Percentiles rank a stretch among this genome's conserved stretches.
phyloP scores from a whole-genome alignment of 53 echinoderm and acorn worm genomes.

The Antedon mediterranea region DNA sequence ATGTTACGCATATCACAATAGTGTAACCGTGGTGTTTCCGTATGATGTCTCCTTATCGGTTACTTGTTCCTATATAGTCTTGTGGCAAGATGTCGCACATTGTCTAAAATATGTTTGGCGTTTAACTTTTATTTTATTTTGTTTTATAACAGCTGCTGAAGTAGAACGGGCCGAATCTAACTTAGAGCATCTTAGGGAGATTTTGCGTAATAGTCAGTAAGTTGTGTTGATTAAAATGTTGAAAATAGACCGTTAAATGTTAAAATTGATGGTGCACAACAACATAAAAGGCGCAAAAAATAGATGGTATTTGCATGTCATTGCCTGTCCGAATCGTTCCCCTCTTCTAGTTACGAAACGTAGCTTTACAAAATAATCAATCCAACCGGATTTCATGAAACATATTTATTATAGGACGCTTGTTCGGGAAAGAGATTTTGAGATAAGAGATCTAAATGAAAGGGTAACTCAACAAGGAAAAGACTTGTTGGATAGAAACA shows the following conservation, averaged over 20 bases:
- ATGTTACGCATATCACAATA: no score
- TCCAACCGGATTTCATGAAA: no score
- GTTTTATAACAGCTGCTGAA: slow-evolving; percentile 43
- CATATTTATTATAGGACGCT: slow-evolving; percentile 19
- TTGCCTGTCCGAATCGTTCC: no score
- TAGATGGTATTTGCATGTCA: no score
- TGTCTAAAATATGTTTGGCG: no score
- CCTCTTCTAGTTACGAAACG: no score
- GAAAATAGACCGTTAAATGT: background rate
- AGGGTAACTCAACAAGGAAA: slow-evolving; percentile 45
- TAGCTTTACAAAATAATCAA: no score
- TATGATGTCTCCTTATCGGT: no score
- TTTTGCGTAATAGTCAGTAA: slow-evolving; percentile 67
- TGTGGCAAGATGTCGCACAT: no score
- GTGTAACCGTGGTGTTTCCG: no score
- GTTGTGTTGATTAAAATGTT: background rate
- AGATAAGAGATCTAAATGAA: slow-evolving; percentile 27
- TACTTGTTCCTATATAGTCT: no score
- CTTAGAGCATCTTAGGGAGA: slow-evolving; percentile 54
- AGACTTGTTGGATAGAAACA: slow-evolving; percentile 26
- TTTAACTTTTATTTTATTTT: background rate
- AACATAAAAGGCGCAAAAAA: no score
- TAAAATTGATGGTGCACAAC: background rate
- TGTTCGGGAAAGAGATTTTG: slow-evolving; percentile 57
- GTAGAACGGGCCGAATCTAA: slow-evolving; percentile 55